These are phyloP conservation scores for Coilia nasus DNA, from an alignment of 2,797 vertebrate species.

Conservation along the genomic window DNA sequence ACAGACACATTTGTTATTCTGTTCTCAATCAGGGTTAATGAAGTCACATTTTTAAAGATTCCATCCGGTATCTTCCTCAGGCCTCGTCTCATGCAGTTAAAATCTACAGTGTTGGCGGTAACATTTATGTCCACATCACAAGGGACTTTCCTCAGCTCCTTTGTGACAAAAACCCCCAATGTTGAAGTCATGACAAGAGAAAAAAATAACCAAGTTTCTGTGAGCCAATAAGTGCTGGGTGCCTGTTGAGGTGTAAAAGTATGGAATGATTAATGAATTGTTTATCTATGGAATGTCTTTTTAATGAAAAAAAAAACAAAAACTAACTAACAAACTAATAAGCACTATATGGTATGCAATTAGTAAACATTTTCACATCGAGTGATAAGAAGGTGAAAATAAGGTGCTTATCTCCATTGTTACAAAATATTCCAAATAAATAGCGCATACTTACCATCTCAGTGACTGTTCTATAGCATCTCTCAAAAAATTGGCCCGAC, in stretches of 20 bases:
- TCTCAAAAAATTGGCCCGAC: neutral
- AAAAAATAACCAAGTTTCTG: slow-evolving; percentile 56
- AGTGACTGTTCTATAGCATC: slow-evolving; percentile 31
- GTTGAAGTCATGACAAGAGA: slow-evolving; percentile 64
- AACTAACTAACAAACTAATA: too few species aligned
- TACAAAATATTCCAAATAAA: neutral
- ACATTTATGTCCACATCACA: slow-evolving; percentile 75
- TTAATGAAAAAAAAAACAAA: too few species aligned
- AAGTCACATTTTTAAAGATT: slow-evolving; percentile 80
- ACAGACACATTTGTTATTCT: slow-evolving; percentile 69
- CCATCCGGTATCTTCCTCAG: slow-evolving; percentile 72
- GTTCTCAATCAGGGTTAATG: slow-evolving; percentile 85
- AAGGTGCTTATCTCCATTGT: neutral
- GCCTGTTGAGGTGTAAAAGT: neutral
- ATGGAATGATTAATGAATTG: neutral
- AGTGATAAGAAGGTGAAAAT: neutral
- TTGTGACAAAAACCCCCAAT: slow-evolving; percentile 52
- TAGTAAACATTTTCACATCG: too few species aligned
- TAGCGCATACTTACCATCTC: slow-evolving; percentile 48
- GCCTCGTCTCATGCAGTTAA: slow-evolving; percentile 77
- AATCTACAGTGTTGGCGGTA: slow-evolving; percentile 55
- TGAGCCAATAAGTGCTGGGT: neutral
- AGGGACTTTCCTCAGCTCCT: slow-evolving; percentile 80
- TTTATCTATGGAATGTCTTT: too few species aligned
- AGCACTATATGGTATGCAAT: too few species aligned